These are phyloP conservation scores for Ptychochromis oligacanthus DNA, from an alignment of 2,113 vertebrate genomes.

Conservation along the genomic window DNA sequence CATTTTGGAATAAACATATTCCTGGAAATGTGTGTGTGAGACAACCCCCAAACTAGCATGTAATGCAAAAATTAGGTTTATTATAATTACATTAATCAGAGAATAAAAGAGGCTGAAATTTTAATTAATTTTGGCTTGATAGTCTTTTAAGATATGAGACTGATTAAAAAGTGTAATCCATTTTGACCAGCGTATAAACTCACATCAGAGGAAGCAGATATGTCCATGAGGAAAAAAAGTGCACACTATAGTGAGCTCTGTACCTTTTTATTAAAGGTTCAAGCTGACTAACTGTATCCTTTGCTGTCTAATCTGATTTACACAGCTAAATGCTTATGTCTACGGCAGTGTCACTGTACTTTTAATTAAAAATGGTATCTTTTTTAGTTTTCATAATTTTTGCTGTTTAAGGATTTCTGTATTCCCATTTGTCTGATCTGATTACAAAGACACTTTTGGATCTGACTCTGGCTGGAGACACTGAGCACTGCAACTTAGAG, in stretches of 20 bases:
- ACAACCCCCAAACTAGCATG: constrained; percentile 17
- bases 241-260: constrained; percentile 1
- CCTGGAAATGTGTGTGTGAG: constrained; percentile 8
- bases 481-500: background rate
- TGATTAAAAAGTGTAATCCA: constrained; percentile 72
- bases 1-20: constrained; percentile 31
- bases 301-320: constrained; percentile 74
- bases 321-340: constrained; percentile 57
- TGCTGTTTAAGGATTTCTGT: constrained; percentile 48
- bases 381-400: constrained; percentile 69
- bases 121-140: constrained; percentile 74
- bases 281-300: constrained; percentile 68
- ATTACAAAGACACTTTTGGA: constrained; percentile 9
- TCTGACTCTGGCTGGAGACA: background rate
- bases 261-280: constrained; percentile 50
- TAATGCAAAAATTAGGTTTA: constrained; percentile 38
- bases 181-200: constrained; percentile 68
- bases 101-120: constrained; percentile 67
- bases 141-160: constrained; percentile 62
- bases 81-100: constrained; percentile 66
- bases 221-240: constrained; percentile 22
- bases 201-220: constrained; percentile 54
- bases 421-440: constrained; percentile 23
- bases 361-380: constrained; percentile 68
- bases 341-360: constrained; percentile 50